Evolutionary conservation across 2,888 invertebrate species (phyloP), one percentile per base, ranked within the genome.

Genomic region (Torymus tubicola): DNA sequence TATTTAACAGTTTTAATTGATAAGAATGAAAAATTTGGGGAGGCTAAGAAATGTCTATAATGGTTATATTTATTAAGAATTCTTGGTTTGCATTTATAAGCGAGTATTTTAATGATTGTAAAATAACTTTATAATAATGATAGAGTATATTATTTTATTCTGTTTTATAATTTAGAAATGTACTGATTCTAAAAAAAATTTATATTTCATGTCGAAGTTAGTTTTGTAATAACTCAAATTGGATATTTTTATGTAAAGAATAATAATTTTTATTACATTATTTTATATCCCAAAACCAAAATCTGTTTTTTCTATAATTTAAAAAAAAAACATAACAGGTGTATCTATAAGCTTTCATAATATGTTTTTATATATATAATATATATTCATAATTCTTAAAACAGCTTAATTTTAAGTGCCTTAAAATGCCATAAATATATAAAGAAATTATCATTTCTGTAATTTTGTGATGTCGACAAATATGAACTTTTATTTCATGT

Each of bases 331-430:
- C 55, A 42, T 42, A n/a, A 13, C 24, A 14, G 16, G 16, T 12
- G 3, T 52, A n/a, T 21, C 4, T n/a, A 31, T 31, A 31, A 5
- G 31, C 2, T 31, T 58, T 69, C 61, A 31, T 69, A 52, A 42
- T 2, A 21, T 74, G n/a, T 60, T 55, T 69, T 31, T 14, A 18
- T 50, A 57, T 61, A 14, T 74, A 5, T 31, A 31, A 5, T 5
- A 31, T 31, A 60, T 50, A 18, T 16, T 21, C 50, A 58, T 52
- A 14, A 2, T 53, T 31, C 52, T 5, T 67, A 60, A 42, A 24
- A 18, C 21, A 68, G 18, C 31, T 78, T 72, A 18, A 31, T 71
- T 65, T 52, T 53, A 68, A 73, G 78, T 78, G 78, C 78, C 73
- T 78, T 73, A 21, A 68, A 24, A 57, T 65, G 11, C 21, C 58